Evolutionary conservation across 2,797 vertebrate genomes (phyloP).

Genomic region (Argentina silus): DNA sequence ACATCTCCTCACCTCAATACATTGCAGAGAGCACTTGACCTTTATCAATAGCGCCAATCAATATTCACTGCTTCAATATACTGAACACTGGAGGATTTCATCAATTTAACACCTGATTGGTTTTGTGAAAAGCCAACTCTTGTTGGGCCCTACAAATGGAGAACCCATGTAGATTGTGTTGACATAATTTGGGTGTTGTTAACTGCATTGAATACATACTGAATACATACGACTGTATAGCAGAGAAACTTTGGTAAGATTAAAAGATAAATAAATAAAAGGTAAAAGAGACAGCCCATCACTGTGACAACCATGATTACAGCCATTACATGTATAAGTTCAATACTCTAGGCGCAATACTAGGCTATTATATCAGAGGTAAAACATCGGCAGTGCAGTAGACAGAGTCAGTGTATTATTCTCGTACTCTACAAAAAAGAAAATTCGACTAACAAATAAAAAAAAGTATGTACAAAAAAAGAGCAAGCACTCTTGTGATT

Average conservation of each 20-base stretch:
- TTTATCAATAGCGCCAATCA: conserved; percentile 57
- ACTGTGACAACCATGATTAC: too few species aligned
- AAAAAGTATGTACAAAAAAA: background rate
- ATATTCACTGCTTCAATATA: conserved; percentile 59
- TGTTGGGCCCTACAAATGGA: background rate
- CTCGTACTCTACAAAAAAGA: background rate
- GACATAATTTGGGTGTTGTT: conserved; percentile 35
- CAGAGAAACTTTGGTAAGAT: too few species aligned
- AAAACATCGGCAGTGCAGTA: background rate
- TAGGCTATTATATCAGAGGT: too few species aligned
- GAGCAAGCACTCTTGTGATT: conserved; percentile 48
- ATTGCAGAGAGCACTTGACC: conserved; percentile 67
- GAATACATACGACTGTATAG: too few species aligned
- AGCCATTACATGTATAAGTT: too few species aligned
- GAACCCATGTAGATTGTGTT: conserved; percentile 45
- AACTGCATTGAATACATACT: conserved; percentile 12
- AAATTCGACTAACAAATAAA: too few species aligned
- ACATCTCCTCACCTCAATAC: conserved; percentile 60
- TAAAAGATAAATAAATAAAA: too few species aligned
- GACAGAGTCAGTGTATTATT: background rate
- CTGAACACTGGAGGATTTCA: conserved; percentile 52
- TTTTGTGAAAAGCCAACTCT: conserved; percentile 43
- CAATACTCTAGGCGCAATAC: too few species aligned
- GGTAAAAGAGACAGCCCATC: too few species aligned
- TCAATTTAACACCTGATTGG: conserved; percentile 29